Conservation (phyloP, 37 sponge, comb jelly and placozoan genomes). For the Axinella damicornis region DNA sequence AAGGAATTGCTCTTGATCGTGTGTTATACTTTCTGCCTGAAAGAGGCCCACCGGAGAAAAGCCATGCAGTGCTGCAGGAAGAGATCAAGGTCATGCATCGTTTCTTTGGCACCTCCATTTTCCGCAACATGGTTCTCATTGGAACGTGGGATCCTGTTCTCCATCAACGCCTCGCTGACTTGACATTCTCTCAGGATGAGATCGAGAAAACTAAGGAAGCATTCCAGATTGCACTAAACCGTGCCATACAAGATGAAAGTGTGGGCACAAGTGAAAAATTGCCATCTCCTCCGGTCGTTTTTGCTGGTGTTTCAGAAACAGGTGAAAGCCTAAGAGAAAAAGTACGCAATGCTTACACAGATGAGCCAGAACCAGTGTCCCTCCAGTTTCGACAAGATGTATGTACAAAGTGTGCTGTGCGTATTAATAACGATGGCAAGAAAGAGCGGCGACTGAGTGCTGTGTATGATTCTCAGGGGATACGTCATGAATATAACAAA, state of each 20-base stretch:
- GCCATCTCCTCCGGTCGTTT: too few species aligned
- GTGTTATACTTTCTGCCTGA: constrained; percentile 24
- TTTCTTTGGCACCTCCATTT: constrained; percentile 8
- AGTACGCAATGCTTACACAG: too few species aligned
- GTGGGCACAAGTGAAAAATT: neutral
- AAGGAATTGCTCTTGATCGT: neutral
- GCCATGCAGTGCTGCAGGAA: neutral
- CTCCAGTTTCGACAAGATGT: too few species aligned
- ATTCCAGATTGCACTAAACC: neutral
- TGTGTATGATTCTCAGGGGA: too few species aligned
- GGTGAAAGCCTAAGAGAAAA: too few species aligned
- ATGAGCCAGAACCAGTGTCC: too few species aligned
- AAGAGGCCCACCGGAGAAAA: neutral
- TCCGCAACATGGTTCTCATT: constrained; percentile 12
- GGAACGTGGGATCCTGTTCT: neutral
- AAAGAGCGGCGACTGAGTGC: too few species aligned
- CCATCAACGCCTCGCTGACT: neutral
- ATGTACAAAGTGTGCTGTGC: too few species aligned
- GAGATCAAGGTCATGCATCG: constrained; percentile 4
- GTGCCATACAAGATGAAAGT: too few species aligned
- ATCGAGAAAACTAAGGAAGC: neutral
- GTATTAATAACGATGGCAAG: too few species aligned
- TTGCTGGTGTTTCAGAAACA: too few species aligned
- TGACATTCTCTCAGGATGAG: neutral
- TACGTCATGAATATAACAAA: too few species aligned